These are phyloP conservation scores for Neuroscelio doddi DNA, from an alignment of 2,888 invertebrate species.

Conservation along the genomic window DNA sequence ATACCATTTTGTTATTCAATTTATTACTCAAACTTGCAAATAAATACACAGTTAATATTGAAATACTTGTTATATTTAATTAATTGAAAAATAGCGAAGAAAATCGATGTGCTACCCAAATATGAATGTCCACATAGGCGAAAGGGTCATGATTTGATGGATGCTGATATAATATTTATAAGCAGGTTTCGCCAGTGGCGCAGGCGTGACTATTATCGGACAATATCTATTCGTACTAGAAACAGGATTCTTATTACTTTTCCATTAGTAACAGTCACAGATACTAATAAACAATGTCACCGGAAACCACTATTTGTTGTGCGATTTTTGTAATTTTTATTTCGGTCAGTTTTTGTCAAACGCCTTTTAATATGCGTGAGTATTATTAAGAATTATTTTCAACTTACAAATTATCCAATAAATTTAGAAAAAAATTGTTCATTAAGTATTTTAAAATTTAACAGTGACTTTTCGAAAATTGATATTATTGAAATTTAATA, in stretches of 20 bases:
- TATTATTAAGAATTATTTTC: conserved; percentile 38
- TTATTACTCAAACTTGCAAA: too few relatives aligned
- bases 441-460: too few relatives aligned
- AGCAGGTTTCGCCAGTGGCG: conserved; percentile 50
- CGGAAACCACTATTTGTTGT: conserved; percentile 28
- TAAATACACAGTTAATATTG: too few relatives aligned
- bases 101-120: conserved; percentile 22
- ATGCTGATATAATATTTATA: conserved; percentile 63
- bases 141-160: conserved; percentile 62
- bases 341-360: conserved; percentile 46
- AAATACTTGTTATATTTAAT: too few relatives aligned
- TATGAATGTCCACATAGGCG: conserved; percentile 40
- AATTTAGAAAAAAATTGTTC: too few relatives aligned
- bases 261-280: conserved; percentile 42
- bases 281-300: conserved; percentile 48
- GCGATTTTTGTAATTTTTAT: conserved; percentile 37
- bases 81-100: neutral
- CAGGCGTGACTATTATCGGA: conserved; percentile 55
- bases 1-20: too few relatives aligned
- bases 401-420: too few relatives aligned
- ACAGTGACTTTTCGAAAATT: too few relatives aligned
- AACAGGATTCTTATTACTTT: conserved; percentile 34
- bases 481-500: too few relatives aligned
- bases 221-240: conserved; percentile 41
- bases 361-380: conserved; percentile 58